Base-by-base conservation (phyloP, 1,140 invertebrate genomes). In the Amyelois transitella region DNA sequence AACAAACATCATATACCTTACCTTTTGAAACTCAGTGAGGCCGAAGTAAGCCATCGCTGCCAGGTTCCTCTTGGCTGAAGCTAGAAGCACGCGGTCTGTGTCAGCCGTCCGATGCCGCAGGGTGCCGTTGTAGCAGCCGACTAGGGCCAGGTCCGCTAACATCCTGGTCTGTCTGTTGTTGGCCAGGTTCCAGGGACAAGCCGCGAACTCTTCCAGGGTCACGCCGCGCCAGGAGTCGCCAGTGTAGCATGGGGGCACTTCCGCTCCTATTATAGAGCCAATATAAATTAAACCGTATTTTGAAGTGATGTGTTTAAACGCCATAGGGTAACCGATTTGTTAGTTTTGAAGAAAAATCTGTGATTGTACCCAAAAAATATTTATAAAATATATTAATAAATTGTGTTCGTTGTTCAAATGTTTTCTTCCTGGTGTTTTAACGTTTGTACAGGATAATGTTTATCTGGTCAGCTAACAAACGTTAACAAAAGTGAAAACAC, bases 131-230 rank as follows among this genome's bases (percentile, higher is more conserved):
- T 99, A 99, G 88, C 98, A 99, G 51, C 97, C 96, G 17, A 99
- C 94, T 44, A 98, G 90, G 53, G 95, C 95, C 59, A 99, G 89
- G 90, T 99, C 96, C 25, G 98, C 96, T 59, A 99, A 84, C 98
- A 99, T 99, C 67, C 98, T 90, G 0, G 98, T 99, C 89, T 99
- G 98, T 55, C 98, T 91, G 89, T 99, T 99, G 67, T 93, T 93
- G 10, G 97, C 98, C 70, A 99, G 89, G 92, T 99, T 99, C 73
- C 94, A 93, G 6, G 93, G 92, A 84, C 98, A 99, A 18, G 90
- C 89, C 68, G 97, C 93, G 86, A 99, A 99, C 81, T 98, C 92
- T 58, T 95, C 92, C 4, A 98, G 84, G 22, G 90, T 87, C 0
- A 93, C 92, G 25, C 91, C 91, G 7, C 91, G 88, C 92, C 92